A percentile compares a stretch with the other conserved stretches of the same genome.
These are phyloP conservation scores for Amphipyra berbera DNA, from an alignment of 2,888 invertebrate genomes.

Conservation along the genomic window DNA sequence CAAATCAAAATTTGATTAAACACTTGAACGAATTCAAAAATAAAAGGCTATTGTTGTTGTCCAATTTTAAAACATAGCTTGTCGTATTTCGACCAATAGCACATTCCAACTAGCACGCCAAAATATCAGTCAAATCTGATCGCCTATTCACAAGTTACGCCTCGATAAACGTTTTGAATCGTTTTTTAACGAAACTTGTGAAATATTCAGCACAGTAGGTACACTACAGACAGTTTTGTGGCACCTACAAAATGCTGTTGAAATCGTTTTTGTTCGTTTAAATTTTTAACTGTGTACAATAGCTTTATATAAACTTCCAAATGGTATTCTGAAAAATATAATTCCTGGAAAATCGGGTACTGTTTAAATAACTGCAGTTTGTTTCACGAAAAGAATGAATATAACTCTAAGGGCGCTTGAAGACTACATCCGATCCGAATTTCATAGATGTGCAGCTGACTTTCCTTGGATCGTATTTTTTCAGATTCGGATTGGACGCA, in stretches of 20 bases:
- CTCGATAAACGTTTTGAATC: conserved; percentile 65
- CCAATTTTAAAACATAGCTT: conserved; percentile 6
- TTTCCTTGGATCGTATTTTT: no score
- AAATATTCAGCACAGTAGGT: conserved; percentile 51
- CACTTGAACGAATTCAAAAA: neutral
- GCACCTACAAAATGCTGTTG: conserved; percentile 51
- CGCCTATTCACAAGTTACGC: conserved; percentile 62
- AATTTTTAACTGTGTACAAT: conserved; percentile 26
- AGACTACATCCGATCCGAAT: no score
- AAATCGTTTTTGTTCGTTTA: conserved; percentile 46
- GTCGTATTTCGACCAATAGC: conserved; percentile 35
- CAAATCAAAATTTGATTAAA: no score
- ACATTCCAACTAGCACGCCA: conserved; percentile 20
- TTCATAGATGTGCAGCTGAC: no score
- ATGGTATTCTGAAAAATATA: neutral
- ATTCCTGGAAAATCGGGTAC: no score
- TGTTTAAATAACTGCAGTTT: no score
- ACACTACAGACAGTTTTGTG: conserved; percentile 47
- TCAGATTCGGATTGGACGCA: no score
- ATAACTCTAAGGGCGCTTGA: no score
- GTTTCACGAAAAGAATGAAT: no score
- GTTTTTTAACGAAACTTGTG: conserved; percentile 57
- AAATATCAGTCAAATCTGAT: conserved; percentile 53
- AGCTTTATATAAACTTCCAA: conserved; percentile 3
- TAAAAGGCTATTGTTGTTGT: neutral